Evolutionary conservation across 1,140 invertebrate species (phyloP), one percentile per base, ranked within the genome.

Genomic region (Eubasilissa regina): DNA sequence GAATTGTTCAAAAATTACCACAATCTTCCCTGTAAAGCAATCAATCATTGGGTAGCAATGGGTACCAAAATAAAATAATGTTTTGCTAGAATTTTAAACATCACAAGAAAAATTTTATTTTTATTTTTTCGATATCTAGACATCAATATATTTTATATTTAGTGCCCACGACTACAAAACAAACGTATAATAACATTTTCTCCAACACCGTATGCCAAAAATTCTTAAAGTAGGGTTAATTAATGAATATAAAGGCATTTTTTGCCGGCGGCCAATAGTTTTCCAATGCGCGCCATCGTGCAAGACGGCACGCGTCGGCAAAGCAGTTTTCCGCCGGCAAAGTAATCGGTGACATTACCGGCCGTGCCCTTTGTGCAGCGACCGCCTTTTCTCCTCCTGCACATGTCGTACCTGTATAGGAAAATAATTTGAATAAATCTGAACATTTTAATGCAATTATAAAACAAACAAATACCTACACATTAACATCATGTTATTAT

Each of bases 321-420:
- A 80, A 80, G 62, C 58, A 72, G 19, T 78, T 78, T 53, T 53
- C 58, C 75, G 64, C 43, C 45, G 75, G 45, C 48, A 77, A 77
- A 77, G 44, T 51, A 70, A 58, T 70, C 75, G 62, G 35, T 64
- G 85, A 85, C 86, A 87, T 93, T 97, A 97, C 96, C 96, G 91
- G 96, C 96, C 89, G 96, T 97, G 93, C 96, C 96, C 92, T 97
- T 96, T 89, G 96, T 97, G 92, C 96, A 97, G 91, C 95, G 94
- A 88, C 96, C 96, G 90, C 95, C 96, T 92, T 97, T 97, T 89
- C 96, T 93, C 90, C 96, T 93, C 87, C 96, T 94, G 92, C 96
- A 97, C 95, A 97, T 96, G 93, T 97, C 96, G 91, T 97, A 97
- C 94, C 96, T 97, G 94, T 91, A 87, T 73, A 48, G 87, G 86